phyloP scores from a whole-genome alignment of 2,888 invertebrate species.

The Chaetoderma sp. region DNA sequence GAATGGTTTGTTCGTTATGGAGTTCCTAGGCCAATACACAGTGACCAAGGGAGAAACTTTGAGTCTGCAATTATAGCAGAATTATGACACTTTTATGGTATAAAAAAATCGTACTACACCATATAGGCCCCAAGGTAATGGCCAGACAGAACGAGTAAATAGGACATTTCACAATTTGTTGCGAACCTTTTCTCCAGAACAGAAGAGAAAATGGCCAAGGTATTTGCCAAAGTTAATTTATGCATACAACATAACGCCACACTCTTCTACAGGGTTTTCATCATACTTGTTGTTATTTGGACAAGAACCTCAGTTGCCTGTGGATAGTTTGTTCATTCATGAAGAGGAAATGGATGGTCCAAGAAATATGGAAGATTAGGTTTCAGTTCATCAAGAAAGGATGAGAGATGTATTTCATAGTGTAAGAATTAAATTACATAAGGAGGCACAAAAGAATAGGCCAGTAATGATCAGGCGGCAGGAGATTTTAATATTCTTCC shows the following conservation, averaged over 20 bases:
- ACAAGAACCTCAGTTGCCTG: slow-evolving; percentile 20
- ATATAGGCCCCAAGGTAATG: slow-evolving; percentile 39
- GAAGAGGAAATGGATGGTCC: too few species aligned
- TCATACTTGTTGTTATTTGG: slow-evolving; percentile 23
- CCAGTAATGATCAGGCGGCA: too few species aligned
- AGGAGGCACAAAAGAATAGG: too few species aligned
- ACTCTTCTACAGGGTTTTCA: slow-evolving; percentile 15
- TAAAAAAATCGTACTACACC: slow-evolving; percentile 37
- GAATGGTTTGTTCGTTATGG: slow-evolving; percentile 39
- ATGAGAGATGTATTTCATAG: too few species aligned
- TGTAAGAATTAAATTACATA: too few species aligned
- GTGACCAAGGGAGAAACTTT: slow-evolving; percentile 38
- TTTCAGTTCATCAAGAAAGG: too few species aligned
- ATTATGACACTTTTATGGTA: slow-evolving; percentile 31
- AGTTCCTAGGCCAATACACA: slow-evolving; percentile 37
- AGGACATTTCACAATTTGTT: slow-evolving; percentile 35
- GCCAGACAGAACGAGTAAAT: slow-evolving; percentile 41
- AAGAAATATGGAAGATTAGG: too few species aligned
- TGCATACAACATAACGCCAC: slow-evolving; percentile 20
- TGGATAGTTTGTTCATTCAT: too few species aligned
- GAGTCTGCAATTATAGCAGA: slow-evolving; percentile 31
- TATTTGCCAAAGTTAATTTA: slow-evolving; percentile 31
- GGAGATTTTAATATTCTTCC: too few species aligned
- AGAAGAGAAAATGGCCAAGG: slow-evolving; percentile 36
- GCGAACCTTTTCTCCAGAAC: slow-evolving; percentile 22